Base-by-base conservation (phyloP, 2,113 vertebrate species). In the Heliornis fulica region DNA sequence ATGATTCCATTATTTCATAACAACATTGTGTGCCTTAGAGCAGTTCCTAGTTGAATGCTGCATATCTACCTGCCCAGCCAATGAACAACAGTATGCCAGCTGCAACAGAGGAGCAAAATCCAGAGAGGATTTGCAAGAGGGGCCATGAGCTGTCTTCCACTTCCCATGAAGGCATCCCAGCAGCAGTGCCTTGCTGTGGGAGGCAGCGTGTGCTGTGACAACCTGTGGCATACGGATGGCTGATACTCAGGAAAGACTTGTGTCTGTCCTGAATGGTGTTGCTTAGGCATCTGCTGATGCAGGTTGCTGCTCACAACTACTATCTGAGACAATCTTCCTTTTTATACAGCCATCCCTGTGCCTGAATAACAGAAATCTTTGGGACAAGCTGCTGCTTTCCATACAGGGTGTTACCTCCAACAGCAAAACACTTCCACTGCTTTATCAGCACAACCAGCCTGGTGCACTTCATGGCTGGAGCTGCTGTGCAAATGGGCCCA, bases 41-140 rank as follows among this genome's bases (percentile, higher is more conserved):
- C 51, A 71, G 36, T 32, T 86, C 46, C 74, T 45, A 75, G 64
- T 20, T 65, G 90, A 94, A 50, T 14, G 15, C 25, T 50, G 4
- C 21, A 13, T 1, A 13, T 15, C 38, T 32, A 43, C 31, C 54
- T 48, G 77, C 46, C 66, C 9, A 2, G 7, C 13, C 14, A 56
- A 23, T 0, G 4, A 46, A 19, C 1, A 43, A 1, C 1, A 25
- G 41, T 4, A 9, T 0, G 1, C 23, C 59, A 51, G 64, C 10
- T 16, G 3, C 40, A 32, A 3, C 0, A 0, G 38, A 63, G 70
- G 41, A n/a, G 45, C 17, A 31, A 72, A 59, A 9, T 29, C 70
- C 48, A 2, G 15, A 5, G 7, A 41, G 66, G 83, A 11, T 41
- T 11, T 82, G 34, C 46, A 61, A 87, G 43, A 5, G 22, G 6